Percentiles rank a stretch among this genome's conserved stretches.
Evolutionary conservation across 2,888 invertebrate species (phyloP).

Genomic region (Yponomeuta evonymella): DNA sequence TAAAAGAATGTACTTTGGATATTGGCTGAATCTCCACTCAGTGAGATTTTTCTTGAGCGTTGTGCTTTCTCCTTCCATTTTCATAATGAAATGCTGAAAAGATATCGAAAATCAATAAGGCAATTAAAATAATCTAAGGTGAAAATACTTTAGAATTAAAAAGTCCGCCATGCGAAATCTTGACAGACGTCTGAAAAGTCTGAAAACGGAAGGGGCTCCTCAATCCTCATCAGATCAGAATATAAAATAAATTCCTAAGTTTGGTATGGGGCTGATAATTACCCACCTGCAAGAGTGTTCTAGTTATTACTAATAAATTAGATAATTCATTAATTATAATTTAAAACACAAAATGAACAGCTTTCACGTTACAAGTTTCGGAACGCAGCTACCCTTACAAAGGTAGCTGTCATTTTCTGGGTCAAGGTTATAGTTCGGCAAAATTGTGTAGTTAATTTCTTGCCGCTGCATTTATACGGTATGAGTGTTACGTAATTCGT

Average conservation of each 20-base stretch:
- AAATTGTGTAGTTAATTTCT: not conserved
- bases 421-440: conserved; percentile 24
- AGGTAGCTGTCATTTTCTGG: conserved; percentile 5
- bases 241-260: too few species aligned
- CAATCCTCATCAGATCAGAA: too few species aligned
- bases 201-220: too few species aligned
- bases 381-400: not conserved
- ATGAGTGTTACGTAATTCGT: not conserved
- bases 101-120: not conserved
- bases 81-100: conserved; percentile 29
- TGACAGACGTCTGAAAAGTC: too few species aligned
- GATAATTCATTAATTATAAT: too few species aligned
- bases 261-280: too few species aligned
- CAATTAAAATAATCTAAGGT: conserved; percentile 1
- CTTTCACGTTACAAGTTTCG: not conserved
- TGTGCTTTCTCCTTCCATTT: conserved; percentile 63
- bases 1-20: conserved; percentile 65
- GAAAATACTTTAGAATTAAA: conserved; percentile 12
- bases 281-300: too few species aligned
- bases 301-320: too few species aligned
- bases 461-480: not conserved
- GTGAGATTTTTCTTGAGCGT: conserved; percentile 55
- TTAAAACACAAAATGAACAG: not conserved
- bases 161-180: conserved; percentile 4
- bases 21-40: conserved; percentile 66